Evolutionary conservation across 2,888 invertebrate species (phyloP).

Genomic region (Brachyopa scutellaris): DNA sequence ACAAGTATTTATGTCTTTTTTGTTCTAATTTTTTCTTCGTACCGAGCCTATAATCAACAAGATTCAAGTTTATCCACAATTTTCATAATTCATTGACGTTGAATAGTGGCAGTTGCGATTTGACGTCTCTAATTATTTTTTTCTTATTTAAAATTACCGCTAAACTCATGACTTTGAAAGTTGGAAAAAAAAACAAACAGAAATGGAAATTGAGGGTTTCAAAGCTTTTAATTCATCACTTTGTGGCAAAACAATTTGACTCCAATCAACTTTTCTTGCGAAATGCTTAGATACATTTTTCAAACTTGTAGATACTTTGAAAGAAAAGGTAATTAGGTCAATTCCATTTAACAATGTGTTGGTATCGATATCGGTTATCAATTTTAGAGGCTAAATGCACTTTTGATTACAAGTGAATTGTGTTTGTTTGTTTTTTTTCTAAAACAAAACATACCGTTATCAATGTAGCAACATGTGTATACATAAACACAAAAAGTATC

Average conservation of each 20-base stretch:
- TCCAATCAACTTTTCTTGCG: too few relatives aligned
- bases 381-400: constrained; percentile 9
- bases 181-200: too few relatives aligned
- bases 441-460: not conserved
- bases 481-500: constrained; percentile 7
- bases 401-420: constrained; percentile 5
- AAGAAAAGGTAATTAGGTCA: too few relatives aligned
- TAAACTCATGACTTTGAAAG: not conserved
- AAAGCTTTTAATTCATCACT: not conserved
- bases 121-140: constrained; percentile 21
- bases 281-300: too few relatives aligned
- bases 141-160: constrained; percentile 10
- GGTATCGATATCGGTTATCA: not conserved
- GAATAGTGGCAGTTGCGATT: too few relatives aligned
- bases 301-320: too few relatives aligned
- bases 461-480: not conserved
- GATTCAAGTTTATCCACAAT: constrained; percentile 59
- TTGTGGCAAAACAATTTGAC: too few relatives aligned
- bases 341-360: too few relatives aligned
- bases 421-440: too few relatives aligned
- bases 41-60: constrained; percentile 52
- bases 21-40: too few relatives aligned
- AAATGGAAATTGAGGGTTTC: constrained; percentile 33
- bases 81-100: constrained; percentile 70
- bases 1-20: too few relatives aligned